phyloP scores from a whole-genome alignment of 1,140 invertebrate genomes.

The Nixonia krombeini region DNA sequence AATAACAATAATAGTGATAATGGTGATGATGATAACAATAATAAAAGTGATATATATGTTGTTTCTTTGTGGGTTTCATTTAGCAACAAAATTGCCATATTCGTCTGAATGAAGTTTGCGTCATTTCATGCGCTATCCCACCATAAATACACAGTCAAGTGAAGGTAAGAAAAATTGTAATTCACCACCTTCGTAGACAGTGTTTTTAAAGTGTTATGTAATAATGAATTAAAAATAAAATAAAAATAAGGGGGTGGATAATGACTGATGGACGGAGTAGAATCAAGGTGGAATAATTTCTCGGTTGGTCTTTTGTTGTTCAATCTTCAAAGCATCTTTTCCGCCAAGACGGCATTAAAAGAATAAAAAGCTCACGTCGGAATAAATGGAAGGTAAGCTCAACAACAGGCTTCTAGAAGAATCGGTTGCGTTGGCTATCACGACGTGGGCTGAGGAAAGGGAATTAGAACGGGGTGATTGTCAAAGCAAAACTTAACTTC shows the following conservation, averaged over 20 bases:
- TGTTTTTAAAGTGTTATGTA: conserved; percentile 8
- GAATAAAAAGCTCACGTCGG: conserved; percentile 24
- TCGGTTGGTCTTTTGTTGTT: conserved; percentile 33
- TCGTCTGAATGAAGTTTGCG: too few species aligned
- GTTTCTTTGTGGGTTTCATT: too few species aligned
- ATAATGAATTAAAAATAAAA: not conserved
- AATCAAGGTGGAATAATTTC: conserved; percentile 35
- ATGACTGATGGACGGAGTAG: conserved; percentile 22
- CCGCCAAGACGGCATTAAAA: conserved; percentile 18
- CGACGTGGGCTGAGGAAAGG: conserved; percentile 26
- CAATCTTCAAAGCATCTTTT: conserved; percentile 23
- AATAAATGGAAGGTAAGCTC: conserved; percentile 25
- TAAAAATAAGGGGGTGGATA: conserved; percentile 26
- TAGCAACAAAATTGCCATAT: too few species aligned
- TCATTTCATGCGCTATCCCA: too few species aligned
- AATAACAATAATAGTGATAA: too few species aligned
- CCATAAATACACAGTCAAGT: too few species aligned
- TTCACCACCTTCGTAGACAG: too few species aligned
- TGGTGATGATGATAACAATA: too few species aligned
- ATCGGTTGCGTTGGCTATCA: conserved; percentile 26
- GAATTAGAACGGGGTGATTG: conserved; percentile 31
- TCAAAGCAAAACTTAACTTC: conserved; percentile 15
- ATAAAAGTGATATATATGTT: too few species aligned
- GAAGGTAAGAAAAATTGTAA: too few species aligned
- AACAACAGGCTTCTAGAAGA: conserved; percentile 19